Evolutionary conservation across 2,797 vertebrate species (phyloP).

Genomic region (Characodon lateralis): DNA sequence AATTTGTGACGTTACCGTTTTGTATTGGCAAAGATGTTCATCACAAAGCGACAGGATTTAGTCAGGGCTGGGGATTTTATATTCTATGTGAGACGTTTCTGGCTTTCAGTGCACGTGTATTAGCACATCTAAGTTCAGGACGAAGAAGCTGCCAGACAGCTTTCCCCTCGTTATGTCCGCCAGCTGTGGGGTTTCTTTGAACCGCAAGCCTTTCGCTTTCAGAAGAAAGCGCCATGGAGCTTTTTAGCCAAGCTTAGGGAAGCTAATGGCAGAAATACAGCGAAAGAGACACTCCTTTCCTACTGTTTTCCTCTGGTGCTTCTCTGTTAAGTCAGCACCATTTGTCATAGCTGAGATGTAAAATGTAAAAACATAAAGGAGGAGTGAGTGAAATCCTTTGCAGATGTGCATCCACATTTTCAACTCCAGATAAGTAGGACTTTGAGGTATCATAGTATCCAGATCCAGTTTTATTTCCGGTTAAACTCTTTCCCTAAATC

Average conservation of each 20-base stretch:
- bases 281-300: slow-evolving; percentile 19
- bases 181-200: slow-evolving; percentile 56
- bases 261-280: slow-evolving; percentile 42
- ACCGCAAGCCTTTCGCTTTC: slow-evolving; percentile 19
- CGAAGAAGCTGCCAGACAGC: slow-evolving; percentile 43
- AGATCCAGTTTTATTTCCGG: slow-evolving; percentile 27
- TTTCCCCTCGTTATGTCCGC: slow-evolving; percentile 34
- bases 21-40: slow-evolving; percentile 8
- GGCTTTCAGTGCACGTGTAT: slow-evolving; percentile 42
- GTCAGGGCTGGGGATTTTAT: slow-evolving; percentile 31
- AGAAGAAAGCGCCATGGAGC: slow-evolving; percentile 56
- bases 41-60: slow-evolving; percentile 44
- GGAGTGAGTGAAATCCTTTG: slow-evolving; percentile 35
- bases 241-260: slow-evolving; percentile 47
- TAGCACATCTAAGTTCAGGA: slow-evolving; percentile 46
- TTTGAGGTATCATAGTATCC: slow-evolving; percentile 40
- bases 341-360: slow-evolving; percentile 28
- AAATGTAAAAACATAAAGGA: slow-evolving; percentile 1
- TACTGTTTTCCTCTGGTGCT: slow-evolving; percentile 55
- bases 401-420: slow-evolving; percentile 38
- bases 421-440: slow-evolving; percentile 22
- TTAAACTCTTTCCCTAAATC: slow-evolving; percentile 21
- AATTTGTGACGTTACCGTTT: slow-evolving; percentile 11
- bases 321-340: slow-evolving; percentile 49
- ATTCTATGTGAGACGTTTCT: slow-evolving; percentile 41